Percentiles rank a stretch among this genome's conserved stretches.
These are phyloP conservation scores for Metacarcinus magister DNA, from an alignment of 2,888 invertebrate genomes.

Conservation along the genomic window DNA sequence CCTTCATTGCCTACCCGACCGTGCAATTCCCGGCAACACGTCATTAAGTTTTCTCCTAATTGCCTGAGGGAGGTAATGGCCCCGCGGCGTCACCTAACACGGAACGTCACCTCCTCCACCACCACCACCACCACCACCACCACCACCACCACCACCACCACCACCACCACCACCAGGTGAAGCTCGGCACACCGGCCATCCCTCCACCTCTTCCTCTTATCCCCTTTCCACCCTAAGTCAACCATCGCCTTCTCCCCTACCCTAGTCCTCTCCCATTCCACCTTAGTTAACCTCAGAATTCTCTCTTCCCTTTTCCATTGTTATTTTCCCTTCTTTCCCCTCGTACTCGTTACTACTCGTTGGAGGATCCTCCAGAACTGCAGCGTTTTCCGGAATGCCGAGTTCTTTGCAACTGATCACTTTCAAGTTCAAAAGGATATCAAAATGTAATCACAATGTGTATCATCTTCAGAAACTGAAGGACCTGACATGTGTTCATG, in stretches of 20 bases:
- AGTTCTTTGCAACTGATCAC: no score
- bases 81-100: no score
- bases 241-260: not conserved
- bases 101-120: not conserved
- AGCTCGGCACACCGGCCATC: not conserved
- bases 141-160: not conserved
- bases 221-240: no score
- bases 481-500: no score
- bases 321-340: not conserved
- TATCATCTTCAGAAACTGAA: no score
- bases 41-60: not conserved
- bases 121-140: not conserved
- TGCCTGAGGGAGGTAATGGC: not conserved
- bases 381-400: no score
- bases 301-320: no score
- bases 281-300: not conserved
- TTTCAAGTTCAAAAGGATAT: no score
- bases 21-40: constrained; percentile 8
- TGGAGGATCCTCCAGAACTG: no score
- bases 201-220: not conserved
- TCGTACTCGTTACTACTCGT: no score
- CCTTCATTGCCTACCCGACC: not conserved
- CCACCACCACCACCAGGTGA: not conserved
- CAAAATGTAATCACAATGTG: no score
- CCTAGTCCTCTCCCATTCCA: no score